Evolutionary conservation across 2,888 invertebrate species (phyloP).

Genomic region (Sthenelais limicola): DNA sequence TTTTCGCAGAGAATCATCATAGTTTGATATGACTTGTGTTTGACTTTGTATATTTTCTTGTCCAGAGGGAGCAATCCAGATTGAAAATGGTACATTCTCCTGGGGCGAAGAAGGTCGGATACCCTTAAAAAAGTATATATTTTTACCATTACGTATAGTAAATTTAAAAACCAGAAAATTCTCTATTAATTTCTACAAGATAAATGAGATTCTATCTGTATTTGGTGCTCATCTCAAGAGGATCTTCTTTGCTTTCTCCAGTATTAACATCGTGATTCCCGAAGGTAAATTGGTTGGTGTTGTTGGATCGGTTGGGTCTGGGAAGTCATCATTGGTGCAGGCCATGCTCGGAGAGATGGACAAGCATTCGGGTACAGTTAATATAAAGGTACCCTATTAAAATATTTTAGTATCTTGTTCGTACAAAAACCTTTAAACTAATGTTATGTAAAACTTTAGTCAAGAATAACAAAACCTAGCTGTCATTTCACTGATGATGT

Average conservation of each 20-base stretch:
- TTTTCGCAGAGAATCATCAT: no score
- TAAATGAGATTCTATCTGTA: not conserved
- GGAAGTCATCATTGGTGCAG: slow-evolving; percentile 22
- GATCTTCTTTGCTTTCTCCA: not conserved
- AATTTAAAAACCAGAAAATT: not conserved
- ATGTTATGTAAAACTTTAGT: no score
- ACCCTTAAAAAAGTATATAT: slow-evolving; percentile 16
- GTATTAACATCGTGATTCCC: slow-evolving; percentile 15
- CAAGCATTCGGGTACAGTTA: slow-evolving; percentile 2
- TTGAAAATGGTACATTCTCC: slow-evolving; percentile 5
- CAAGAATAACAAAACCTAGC: no score
- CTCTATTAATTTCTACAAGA: not conserved
- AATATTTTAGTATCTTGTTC: no score
- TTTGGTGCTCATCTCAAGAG: not conserved
- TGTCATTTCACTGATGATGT: no score
- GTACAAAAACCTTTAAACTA: no score
- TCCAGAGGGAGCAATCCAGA: slow-evolving; percentile 24
- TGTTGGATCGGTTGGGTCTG: slow-evolving; percentile 12
- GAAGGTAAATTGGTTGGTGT: slow-evolving; percentile 11
- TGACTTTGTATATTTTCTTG: no score
- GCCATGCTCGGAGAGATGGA: slow-evolving; percentile 34
- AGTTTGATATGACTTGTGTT: no score
- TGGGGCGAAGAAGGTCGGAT: slow-evolving; percentile 23
- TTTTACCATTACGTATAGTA: not conserved
- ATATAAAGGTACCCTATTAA: slow-evolving; percentile 31